phyloP scores from a whole-genome alignment of 64 coral and sea anemone species.

The Stichodactyla helianthus region DNA sequence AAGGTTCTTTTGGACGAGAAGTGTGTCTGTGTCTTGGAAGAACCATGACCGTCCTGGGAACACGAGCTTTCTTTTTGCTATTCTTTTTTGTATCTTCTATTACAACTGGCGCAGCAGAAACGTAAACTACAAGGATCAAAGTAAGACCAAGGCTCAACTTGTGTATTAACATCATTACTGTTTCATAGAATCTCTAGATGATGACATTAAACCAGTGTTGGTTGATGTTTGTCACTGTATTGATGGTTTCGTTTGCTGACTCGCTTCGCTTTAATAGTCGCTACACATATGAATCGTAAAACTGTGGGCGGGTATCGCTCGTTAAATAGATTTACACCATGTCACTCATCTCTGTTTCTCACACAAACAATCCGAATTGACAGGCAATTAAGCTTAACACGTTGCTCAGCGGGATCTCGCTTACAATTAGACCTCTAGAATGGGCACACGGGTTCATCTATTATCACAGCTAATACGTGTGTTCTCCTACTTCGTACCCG shows the following conservation, averaged over 20 bases:
- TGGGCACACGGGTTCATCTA: slow-evolving; percentile 11
- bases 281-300: slow-evolving; percentile 37
- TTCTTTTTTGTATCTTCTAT: slow-evolving; percentile 52
- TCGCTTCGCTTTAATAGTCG: slow-evolving; percentile 37
- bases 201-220: slow-evolving; percentile 3
- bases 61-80: slow-evolving; percentile 21
- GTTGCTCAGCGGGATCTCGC: slow-evolving; percentile 40
- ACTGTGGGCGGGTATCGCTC: slow-evolving; percentile 79
- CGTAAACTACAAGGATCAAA: slow-evolving; percentile 63
- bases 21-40: neutral
- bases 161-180: slow-evolving; percentile 72
- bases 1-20: slow-evolving; percentile 52
- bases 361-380: slow-evolving; percentile 79
- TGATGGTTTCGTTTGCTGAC: slow-evolving; percentile 1
- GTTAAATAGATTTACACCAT: slow-evolving; percentile 82
- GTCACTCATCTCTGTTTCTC: slow-evolving; percentile 81
- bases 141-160: slow-evolving; percentile 60
- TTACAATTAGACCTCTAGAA: slow-evolving; percentile 29
- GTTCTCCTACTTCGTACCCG: slow-evolving; percentile 31
- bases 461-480: slow-evolving; percentile 14
- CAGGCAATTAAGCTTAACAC: slow-evolving; percentile 71
- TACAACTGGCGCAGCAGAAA: slow-evolving; percentile 71
- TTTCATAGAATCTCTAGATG: neutral
- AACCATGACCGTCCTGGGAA: neutral
- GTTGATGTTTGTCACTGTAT: neutral